These are phyloP conservation scores for Gymnothorax javanicus DNA, from an alignment of 2,797 vertebrate species.

Conservation along the genomic window DNA sequence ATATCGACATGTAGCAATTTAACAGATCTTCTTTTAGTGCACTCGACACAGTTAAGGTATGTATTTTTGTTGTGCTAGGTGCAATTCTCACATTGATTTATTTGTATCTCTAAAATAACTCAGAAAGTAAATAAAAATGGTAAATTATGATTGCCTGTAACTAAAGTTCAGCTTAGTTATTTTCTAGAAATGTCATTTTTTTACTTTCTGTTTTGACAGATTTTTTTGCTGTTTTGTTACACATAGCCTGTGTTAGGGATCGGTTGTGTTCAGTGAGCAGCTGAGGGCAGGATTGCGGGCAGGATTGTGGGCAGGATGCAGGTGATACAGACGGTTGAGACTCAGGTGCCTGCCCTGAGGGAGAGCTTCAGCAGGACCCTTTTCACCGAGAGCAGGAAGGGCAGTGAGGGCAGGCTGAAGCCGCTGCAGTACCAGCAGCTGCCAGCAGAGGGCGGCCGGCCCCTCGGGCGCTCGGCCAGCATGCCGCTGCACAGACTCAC, in stretches of 20 bases:
- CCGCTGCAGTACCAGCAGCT: conserved; percentile 60
- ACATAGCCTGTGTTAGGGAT: neutral
- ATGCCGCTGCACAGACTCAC: conserved; percentile 80
- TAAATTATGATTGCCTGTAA: neutral
- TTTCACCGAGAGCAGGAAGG: conserved; percentile 70
- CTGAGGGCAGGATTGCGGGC: too few relatives aligned
- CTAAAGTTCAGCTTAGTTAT: neutral
- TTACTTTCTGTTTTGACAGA: neutral
- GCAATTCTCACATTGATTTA: conserved; percentile 40
- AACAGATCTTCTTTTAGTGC: neutral
- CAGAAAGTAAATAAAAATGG: conserved; percentile 40
- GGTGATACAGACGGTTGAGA: conserved; percentile 74
- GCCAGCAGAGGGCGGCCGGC: conserved; percentile 71
- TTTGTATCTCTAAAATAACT: conserved; percentile 46
- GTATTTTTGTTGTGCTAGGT: neutral
- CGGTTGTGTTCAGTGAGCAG: neutral
- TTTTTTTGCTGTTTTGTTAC: neutral
- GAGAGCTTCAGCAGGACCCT: conserved; percentile 74
- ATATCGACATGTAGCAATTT: neutral
- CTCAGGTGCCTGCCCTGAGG: conserved; percentile 72
- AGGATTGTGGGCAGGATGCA: conserved; percentile 67
- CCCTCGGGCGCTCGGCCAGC: conserved; percentile 74
- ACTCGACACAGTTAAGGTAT: neutral
- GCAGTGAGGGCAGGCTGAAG: conserved; percentile 69
- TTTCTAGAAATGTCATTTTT: neutral